Evolutionary conservation across 37 sponge, comb jelly and placozoan species (phyloP), one percentile per base, ranked within the genome.

Genomic region (Lycopodina hypogea): DNA sequence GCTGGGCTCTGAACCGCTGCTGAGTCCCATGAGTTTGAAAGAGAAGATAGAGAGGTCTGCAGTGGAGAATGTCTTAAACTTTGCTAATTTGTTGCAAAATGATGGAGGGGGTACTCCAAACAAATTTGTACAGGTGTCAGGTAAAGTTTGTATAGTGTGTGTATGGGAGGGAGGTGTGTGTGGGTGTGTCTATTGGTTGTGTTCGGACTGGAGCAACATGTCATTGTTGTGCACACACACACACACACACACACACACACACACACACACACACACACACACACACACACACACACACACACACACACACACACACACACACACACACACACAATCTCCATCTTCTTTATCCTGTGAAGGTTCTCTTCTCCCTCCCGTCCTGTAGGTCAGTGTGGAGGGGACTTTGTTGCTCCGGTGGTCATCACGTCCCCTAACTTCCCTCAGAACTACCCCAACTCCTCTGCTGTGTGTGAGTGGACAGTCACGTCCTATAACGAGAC

Each of bases 31-130:
- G 7, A 63, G 72, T 24, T 24, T 88, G 33, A 81, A 61, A 50
- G 42, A 37, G 23, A 67, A 48, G 51, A 68, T 92, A 26, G 35
- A 73, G 30, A 23, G 30, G 9, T 56, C 42, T 0, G 69, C 89
- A 18, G 51, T 50, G 6, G 72, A 72, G 58, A 67, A 71, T 52
- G 35, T 23, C 34, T 65, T 87, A 51, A 51, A 70, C 45, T 87
- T 81, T 30, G 34, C 28, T 42, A 38, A 12, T 9, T 56, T 87
- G 23, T 70, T 70, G 3, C 29, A 58, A 23, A 0, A 26, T 36
- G 68, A 37, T 28, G n/a, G 74, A 48, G 39, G n/a, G 0, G 4
- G 30, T 7, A 92, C 93, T 57, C 74, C 89, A 34, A 92, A 92
- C 39, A 53, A 70, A 21, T 68, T 81, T 0, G 59, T 92, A 2